Evolutionary conservation across 2,888 invertebrate species (phyloP).

Genomic region (Eumerus sabulonum): DNA sequence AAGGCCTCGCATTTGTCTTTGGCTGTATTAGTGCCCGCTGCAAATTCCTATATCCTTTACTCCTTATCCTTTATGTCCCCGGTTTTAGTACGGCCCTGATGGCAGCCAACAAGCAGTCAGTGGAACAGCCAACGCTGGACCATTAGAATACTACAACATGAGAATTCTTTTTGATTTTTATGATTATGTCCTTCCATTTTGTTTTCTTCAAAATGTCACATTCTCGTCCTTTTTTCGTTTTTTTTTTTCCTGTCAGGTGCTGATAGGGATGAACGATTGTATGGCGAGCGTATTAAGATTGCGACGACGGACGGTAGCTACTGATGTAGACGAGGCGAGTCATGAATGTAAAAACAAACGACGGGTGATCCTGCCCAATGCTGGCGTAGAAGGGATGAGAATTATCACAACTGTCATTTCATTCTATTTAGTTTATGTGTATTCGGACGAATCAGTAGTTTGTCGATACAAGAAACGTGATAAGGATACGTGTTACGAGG

Average conservation of each 20-base stretch:
- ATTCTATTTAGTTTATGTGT: constrained; percentile 60
- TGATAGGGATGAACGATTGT: constrained; percentile 62
- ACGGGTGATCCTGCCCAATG: neutral
- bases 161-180: constrained; percentile 65
- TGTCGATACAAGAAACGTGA: constrained; percentile 28
- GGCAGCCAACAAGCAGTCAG: neutral
- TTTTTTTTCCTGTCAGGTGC: constrained; percentile 55
- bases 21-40: constrained; percentile 1
- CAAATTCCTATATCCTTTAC: constrained; percentile 19
- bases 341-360: constrained; percentile 6
- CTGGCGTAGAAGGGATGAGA: constrained; percentile 14
- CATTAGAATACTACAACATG: constrained; percentile 64
- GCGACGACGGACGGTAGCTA: constrained; percentile 45
- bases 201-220: constrained; percentile 51
- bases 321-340: constrained; percentile 35
- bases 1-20: constrained; percentile 54
- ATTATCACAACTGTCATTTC: constrained; percentile 58
- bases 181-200: constrained; percentile 59
- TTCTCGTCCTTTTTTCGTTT: constrained; percentile 40
- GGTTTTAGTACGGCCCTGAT: constrained; percentile 3
- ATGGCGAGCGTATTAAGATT: neutral
- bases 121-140: neutral
- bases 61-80: constrained; percentile 21
- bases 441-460: constrained; percentile 41
- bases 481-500: constrained; percentile 54